These are phyloP conservation scores for Cataglyphis rosenhaueri DNA, from an alignment of 2,888 invertebrate species.

Conservation along the genomic window DNA sequence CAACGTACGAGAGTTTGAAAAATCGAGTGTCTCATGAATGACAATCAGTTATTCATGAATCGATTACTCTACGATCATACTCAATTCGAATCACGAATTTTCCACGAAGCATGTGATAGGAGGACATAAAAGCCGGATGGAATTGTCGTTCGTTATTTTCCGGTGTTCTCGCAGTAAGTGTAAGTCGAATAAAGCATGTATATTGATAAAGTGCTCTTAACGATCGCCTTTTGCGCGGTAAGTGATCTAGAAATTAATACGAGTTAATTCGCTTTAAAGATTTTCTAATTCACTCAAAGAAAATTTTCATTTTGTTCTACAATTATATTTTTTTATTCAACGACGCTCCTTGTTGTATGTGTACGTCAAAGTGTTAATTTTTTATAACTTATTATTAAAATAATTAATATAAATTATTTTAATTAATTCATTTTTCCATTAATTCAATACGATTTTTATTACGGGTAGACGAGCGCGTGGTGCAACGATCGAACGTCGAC, in stretches of 20 bases:
- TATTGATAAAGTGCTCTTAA: conserved; percentile 2
- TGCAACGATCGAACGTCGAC: conserved; percentile 18
- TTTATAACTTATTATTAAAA: conserved; percentile 6
- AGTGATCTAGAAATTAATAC: conserved; percentile 42
- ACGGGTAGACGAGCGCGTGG: conserved; percentile 8
- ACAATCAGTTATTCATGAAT: conserved; percentile 58
- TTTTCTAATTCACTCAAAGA: not conserved
- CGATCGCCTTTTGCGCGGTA: conserved; percentile 57
- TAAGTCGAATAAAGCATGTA: not conserved
- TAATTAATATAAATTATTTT: not conserved
- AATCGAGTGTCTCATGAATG: conserved; percentile 56
- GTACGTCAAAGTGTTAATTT: conserved; percentile 6
- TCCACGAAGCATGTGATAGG: not conserved
- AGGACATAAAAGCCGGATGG: conserved; percentile 63
- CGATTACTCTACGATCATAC: conserved; percentile 29
- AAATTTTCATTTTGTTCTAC: not conserved
- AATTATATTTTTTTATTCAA: conserved; percentile 7
- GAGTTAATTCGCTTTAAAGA: not conserved
- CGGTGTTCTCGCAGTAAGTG: conserved; percentile 4
- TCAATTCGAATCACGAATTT: conserved; percentile 64
- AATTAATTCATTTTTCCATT: not conserved
- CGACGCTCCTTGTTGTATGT: not conserved
- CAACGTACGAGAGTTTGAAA: conserved; percentile 63
- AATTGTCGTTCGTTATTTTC: conserved; percentile 33
- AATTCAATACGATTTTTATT: not conserved